phyloP scores from a whole-genome alignment of 2,797 vertebrate species.

The Syndactyla subalaris region DNA sequence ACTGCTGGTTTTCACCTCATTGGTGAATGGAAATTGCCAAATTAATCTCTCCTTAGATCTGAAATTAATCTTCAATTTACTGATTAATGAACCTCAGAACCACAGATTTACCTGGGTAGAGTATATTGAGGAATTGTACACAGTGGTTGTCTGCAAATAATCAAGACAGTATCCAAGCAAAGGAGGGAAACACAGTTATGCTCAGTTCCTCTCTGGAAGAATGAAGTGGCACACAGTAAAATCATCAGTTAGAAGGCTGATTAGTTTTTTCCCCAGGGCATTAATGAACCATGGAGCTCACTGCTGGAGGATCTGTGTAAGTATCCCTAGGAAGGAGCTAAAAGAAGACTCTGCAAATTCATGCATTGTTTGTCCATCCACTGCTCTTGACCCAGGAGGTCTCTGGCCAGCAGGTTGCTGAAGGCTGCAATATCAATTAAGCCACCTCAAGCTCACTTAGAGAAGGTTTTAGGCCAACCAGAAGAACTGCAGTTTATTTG shows the following conservation, averaged over 20 bases:
- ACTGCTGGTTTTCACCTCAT: conserved; percentile 20
- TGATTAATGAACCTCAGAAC: conserved; percentile 26
- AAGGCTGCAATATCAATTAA: background rate
- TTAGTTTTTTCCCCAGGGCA: background rate
- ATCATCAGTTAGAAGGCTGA: background rate
- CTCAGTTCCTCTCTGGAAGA: background rate
- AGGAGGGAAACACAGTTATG: background rate
- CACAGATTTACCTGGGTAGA: background rate
- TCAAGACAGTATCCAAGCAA: background rate
- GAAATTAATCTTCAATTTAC: conserved; percentile 29
- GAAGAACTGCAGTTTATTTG: background rate
- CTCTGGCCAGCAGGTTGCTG: rapidly evolving
- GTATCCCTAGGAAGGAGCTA: background rate
- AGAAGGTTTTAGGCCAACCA: background rate
- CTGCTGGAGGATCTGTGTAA: background rate
- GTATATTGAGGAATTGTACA: background rate
- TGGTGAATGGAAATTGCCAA: conserved; percentile 17
- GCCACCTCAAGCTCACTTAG: background rate
- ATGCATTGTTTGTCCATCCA: background rate
- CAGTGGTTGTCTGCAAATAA: background rate
- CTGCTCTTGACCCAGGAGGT: background rate
- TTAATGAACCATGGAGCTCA: background rate
- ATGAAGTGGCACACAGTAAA: background rate
- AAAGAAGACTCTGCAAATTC: background rate
- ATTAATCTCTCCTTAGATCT: conserved; percentile 47